phyloP scores from a whole-genome alignment of 2,888 invertebrate species.

The Siphlonurus alternatus region DNA sequence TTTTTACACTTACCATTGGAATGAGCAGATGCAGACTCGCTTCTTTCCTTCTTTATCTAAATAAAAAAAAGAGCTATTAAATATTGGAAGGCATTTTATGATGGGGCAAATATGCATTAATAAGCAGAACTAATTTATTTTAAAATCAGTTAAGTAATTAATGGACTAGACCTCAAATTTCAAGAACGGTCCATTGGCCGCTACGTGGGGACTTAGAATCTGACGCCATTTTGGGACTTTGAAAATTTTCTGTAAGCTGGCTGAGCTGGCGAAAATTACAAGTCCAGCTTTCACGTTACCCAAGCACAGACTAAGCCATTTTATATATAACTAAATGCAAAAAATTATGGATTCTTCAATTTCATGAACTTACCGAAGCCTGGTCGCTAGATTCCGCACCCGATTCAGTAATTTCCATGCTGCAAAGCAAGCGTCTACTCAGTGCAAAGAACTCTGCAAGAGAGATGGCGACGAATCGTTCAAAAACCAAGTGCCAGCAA shows the following conservation, averaged over 20 bases:
- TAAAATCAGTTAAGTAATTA: too few species aligned
- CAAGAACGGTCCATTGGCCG: background rate
- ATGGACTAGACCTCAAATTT: too few species aligned
- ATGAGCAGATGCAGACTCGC: background rate
- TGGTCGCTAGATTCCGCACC: constrained; percentile 5
- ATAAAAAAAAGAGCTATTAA: background rate
- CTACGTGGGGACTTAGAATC: constrained; percentile 41
- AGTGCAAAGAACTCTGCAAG: background rate
- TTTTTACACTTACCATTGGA: background rate
- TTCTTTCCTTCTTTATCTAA: background rate
- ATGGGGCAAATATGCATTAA: too few species aligned
- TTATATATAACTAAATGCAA: background rate
- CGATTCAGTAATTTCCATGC: constrained; percentile 8
- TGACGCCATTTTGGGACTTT: constrained; percentile 84
- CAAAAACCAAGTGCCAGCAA: constrained; percentile 39
- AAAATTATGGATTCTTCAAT: background rate
- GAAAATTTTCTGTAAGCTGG: constrained; percentile 44
- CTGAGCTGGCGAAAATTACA: constrained; percentile 5
- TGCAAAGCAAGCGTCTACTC: constrained; percentile 6
- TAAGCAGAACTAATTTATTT: too few species aligned
- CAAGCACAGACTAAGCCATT: background rate
- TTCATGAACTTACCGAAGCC: constrained; percentile 9
- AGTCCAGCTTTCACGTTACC: constrained; percentile 3
- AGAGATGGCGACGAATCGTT: constrained; percentile 19
- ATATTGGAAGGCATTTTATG: too few species aligned